Evolutionary conservation across 92 coral and sea anemone species (phyloP), one percentile per base, ranked within the genome.

Genomic region (Porites divaricata): DNA sequence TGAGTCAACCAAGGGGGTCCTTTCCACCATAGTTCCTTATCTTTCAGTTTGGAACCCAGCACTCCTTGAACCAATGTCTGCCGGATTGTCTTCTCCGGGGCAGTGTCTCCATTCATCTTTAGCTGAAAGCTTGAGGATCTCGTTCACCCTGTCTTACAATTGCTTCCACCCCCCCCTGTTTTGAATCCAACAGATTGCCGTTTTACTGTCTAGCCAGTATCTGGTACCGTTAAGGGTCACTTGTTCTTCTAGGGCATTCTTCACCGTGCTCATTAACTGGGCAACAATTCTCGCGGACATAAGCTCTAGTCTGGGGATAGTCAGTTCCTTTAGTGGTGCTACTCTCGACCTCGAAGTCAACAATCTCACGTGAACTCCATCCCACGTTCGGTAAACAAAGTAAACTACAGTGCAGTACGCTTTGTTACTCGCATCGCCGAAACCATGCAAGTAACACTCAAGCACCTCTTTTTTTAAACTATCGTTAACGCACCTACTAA

Each of bases 81-180:
- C 92, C 1, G 93, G 93, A 67, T 91, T 91, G 28, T 88, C 80
- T 24, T 66, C 85, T 0, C 94, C 90, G 3, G 89, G 91, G 35
- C 93, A 89, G 25, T 81, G 74, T 22, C 74, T 70, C 95, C 93
- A 89, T 1, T 85, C 78, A 13, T 51, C 57, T 19, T 86, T n/a
- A n/a, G n/a, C n/a, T n/a, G n/a, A n/a, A n/a, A n/a, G n/a, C n/a
- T n/a, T n/a, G n/a, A n/a, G n/a, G 14, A 92, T 89, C 45, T 89
- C 93, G 26, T 92, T 82, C 8, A 89, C 93, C n/a, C 91, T 92
- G 84, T 4, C 88, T 74, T 0, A 92, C 95, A 85, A 89, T 56
- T 89, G 93, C 75, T 92, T 92, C 93, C 91, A 89, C 81, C 87
- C 87, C 8, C 91, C 87, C 52, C 70, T 4, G 77, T 92, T 92